phyloP scores from a whole-genome alignment of 2,113 vertebrate species.

The Crotophaga sulcirostris region DNA sequence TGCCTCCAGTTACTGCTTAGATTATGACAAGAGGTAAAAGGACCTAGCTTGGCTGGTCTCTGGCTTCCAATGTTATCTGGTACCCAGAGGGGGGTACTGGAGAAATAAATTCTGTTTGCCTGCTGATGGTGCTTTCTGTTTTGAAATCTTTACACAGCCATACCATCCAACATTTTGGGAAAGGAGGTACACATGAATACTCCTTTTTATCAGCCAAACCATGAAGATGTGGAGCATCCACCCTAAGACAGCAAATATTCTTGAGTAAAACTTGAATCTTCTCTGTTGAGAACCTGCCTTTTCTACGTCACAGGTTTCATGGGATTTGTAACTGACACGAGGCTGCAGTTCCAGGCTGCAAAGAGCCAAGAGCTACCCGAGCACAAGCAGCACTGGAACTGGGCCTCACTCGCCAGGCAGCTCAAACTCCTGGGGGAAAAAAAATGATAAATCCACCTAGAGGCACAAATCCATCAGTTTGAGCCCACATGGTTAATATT shows the following conservation, averaged over 20 bases:
- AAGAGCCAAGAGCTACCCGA: background rate
- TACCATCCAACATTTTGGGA: background rate
- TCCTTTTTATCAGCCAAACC: fast-evolving
- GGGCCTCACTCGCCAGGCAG: background rate
- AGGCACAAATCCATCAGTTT: background rate
- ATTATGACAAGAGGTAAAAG: background rate
- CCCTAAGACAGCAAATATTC: background rate
- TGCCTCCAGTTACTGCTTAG: background rate
- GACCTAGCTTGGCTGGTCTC: background rate
- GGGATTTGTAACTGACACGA: background rate
- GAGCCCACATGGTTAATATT: background rate
- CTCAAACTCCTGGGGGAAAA: background rate
- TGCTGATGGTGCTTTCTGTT: background rate
- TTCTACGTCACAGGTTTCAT: background rate
- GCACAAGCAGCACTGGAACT: background rate
- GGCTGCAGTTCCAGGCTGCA: background rate
- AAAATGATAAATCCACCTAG: background rate
- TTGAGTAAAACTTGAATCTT: background rate
- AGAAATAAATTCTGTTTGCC: background rate
- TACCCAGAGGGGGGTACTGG: background rate
- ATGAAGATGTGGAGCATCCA: background rate
- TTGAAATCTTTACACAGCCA: background rate
- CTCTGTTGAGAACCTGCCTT: background rate
- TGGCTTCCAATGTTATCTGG: background rate
- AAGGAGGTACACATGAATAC: background rate